These are phyloP conservation scores for Dipus sagitta DNA, from an alignment of 2,797 vertebrate species.

Conservation along the genomic window DNA sequence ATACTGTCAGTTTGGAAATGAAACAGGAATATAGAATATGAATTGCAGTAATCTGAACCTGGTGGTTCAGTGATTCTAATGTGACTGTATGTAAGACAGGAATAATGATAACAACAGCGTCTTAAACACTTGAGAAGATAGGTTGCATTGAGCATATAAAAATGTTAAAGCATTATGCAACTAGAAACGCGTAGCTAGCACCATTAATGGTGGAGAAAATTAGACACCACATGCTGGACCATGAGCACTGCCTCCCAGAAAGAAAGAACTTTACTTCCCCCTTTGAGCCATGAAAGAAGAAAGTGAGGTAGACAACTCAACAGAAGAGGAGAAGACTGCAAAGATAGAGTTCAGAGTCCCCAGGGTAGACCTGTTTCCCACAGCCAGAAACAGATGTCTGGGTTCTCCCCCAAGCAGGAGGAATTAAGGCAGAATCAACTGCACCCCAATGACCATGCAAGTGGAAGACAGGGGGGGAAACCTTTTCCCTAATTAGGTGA, in stretches of 20 bases:
- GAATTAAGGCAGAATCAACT: constrained; percentile 41
- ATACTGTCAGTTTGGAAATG: not conserved
- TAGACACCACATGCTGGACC: not conserved
- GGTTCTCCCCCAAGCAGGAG: not conserved
- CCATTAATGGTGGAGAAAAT: not conserved
- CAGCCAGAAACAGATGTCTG: not conserved
- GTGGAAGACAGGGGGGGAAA: not conserved
- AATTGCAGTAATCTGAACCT: not conserved
- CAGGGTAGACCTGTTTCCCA: not conserved
- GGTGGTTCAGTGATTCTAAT: not conserved
- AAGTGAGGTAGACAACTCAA: not conserved
- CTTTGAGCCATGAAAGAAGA: not conserved
- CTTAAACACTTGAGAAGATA: not conserved
- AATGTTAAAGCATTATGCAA: not conserved
- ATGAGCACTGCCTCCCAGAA: not conserved
- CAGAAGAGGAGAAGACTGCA: not conserved
- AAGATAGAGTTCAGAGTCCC: not conserved
- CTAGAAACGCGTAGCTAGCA: not conserved
- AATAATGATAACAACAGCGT: not conserved
- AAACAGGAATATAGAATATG: not conserved
- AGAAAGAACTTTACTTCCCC: not conserved
- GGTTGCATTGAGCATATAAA: not conserved
- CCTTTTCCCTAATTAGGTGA: not conserved
- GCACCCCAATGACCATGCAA: not conserved
- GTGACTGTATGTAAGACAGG: not conserved